Evolutionary conservation across 64 coral and sea anemone species (phyloP).

Genomic region (Dendrophyllia cribrosa): DNA sequence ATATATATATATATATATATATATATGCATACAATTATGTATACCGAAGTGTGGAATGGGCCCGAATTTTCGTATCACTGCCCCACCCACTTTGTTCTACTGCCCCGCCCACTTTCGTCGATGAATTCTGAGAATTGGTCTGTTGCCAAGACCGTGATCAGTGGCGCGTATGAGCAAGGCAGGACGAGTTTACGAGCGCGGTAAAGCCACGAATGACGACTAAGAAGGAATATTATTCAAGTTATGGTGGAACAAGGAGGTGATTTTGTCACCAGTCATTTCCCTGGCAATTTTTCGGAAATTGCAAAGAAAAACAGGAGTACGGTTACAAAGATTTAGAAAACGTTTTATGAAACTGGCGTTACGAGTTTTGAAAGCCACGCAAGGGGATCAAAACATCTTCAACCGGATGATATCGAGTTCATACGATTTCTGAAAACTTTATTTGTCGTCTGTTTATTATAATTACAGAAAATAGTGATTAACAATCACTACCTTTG

Average conservation of each 20-base stretch:
- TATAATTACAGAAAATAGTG: too few species aligned
- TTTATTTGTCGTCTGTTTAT: too few species aligned
- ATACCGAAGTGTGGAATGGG: too few species aligned
- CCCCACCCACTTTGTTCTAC: too few species aligned
- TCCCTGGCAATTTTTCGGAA: slow-evolving; percentile 25
- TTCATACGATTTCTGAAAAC: slow-evolving; percentile 48
- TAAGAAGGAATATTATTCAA: slow-evolving; percentile 43
- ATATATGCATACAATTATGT: too few species aligned
- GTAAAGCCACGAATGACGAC: slow-evolving; percentile 11
- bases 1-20: too few species aligned
- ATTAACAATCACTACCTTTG: too few species aligned
- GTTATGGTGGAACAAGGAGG: slow-evolving; percentile 22
- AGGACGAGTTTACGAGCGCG: neutral
- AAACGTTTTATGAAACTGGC: slow-evolving; percentile 22
- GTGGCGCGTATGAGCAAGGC: slow-evolving; percentile 1
- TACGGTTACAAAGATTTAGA: slow-evolving; percentile 41
- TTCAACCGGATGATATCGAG: slow-evolving; percentile 38
- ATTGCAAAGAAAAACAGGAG: slow-evolving; percentile 30
- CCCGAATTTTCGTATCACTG: too few species aligned
- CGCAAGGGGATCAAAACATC: slow-evolving; percentile 17
- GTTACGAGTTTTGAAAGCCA: slow-evolving; percentile 1
- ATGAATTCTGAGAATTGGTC: too few species aligned
- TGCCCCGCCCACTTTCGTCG: too few species aligned
- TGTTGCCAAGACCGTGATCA: too few species aligned
- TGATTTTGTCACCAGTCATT: slow-evolving; percentile 20